Conservation (phyloP, 2,113 vertebrate species). For the Dromas ardeola region DNA sequence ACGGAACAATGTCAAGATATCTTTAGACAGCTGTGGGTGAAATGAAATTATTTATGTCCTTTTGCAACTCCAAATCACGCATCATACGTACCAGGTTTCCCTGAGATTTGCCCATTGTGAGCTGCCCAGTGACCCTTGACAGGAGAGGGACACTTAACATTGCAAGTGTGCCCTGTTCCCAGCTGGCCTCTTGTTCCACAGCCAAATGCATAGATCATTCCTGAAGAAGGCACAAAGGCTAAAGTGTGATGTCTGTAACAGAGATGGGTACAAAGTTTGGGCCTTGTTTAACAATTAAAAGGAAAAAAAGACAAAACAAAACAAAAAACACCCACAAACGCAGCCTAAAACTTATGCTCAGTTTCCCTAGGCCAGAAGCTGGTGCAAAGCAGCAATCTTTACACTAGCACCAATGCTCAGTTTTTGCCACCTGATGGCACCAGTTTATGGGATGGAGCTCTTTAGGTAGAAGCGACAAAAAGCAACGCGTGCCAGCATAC, state of each 20-base stretch:
- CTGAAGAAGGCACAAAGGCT: slow-evolving; percentile 93
- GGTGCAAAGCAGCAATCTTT: neutral
- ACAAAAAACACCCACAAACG: neutral
- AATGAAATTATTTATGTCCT: neutral
- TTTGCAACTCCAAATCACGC: accelerated
- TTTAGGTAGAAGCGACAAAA: neutral
- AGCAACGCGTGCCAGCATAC: neutral
- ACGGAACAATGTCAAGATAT: neutral
- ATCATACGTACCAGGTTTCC: slow-evolving; percentile 77
- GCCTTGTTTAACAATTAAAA: neutral
- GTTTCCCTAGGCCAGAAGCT: neutral
- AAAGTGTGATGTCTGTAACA: slow-evolving; percentile 89
- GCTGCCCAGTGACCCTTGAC: slow-evolving; percentile 83
- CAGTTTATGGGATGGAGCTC: neutral
- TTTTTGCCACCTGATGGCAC: slow-evolving; percentile 34
- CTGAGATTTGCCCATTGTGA: slow-evolving; percentile 74
- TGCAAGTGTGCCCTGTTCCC: slow-evolving; percentile 84
- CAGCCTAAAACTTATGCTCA: neutral
- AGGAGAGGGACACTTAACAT: slow-evolving; percentile 85
- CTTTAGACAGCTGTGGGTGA: neutral
- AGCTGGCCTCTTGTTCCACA: slow-evolving; percentile 92
- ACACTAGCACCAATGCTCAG: neutral
- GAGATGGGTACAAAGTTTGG: neutral
- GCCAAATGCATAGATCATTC: slow-evolving; percentile 94
- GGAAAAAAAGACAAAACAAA: neutral